Percentiles rank a stretch among this genome's conserved stretches.
phyloP scores from a whole-genome alignment of 92 coral and sea anemone genomes.

The Porites divaricata region DNA sequence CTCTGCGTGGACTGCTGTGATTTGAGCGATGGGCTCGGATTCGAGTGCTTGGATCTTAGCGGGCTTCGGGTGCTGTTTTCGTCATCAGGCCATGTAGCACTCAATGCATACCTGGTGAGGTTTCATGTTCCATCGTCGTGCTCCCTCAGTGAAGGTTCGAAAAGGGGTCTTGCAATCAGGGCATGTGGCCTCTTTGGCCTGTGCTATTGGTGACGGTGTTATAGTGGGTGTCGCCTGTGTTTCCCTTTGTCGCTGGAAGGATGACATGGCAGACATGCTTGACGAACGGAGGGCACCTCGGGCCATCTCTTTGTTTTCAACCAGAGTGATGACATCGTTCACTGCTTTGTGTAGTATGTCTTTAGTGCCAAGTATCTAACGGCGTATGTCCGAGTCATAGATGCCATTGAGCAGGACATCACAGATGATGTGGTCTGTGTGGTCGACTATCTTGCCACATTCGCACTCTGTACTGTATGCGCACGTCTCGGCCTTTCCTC shows the following conservation, averaged over 20 bases:
- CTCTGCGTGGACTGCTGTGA: conserved; percentile 32
- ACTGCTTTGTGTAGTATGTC: conserved; percentile 55
- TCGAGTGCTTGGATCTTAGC: conserved; percentile 31
- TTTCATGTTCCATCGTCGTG: conserved; percentile 68
- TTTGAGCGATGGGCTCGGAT: conserved; percentile 56
- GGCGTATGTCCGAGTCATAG: conserved; percentile 66
- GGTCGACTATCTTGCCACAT: conserved; percentile 60
- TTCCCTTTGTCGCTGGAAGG: conserved; percentile 44
- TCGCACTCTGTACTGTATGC: conserved; percentile 38
- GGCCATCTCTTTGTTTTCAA: conserved; percentile 71
- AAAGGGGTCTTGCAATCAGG: conserved; percentile 59
- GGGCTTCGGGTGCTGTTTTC: conserved; percentile 37
- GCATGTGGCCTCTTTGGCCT: conserved; percentile 51
- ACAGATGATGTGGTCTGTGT: conserved; percentile 66
- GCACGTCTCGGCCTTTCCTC: conserved; percentile 70
- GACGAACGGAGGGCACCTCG: conserved; percentile 67
- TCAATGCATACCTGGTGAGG: conserved; percentile 64
- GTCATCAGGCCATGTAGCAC: conserved; percentile 64
- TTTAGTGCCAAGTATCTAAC: conserved; percentile 52
- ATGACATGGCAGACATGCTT: conserved; percentile 45
- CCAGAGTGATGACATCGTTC: conserved; percentile 60
- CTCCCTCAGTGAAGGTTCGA: conserved; percentile 65
- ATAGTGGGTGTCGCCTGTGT: conserved; percentile 6
- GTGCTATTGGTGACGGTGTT: conserved; percentile 30
- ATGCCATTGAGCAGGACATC: conserved; percentile 67